These are phyloP conservation scores for Lucifuga dentata DNA, from an alignment of 2,113 vertebrate species.

Conservation along the genomic window DNA sequence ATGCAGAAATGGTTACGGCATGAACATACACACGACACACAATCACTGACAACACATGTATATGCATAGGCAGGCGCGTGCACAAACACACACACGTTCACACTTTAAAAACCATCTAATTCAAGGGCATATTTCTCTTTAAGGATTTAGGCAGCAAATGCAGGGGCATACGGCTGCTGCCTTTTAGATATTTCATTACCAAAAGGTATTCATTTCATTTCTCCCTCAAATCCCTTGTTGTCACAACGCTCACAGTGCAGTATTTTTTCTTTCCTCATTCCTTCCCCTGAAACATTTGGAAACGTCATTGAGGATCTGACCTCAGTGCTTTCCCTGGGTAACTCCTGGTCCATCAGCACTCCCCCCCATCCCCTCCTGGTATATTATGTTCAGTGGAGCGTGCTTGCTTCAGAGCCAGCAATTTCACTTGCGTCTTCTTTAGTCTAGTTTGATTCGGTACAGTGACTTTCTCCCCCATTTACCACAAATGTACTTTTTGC, in stretches of 20 bases:
- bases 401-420: slow-evolving; percentile 70
- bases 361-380: slow-evolving; percentile 28
- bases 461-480: slow-evolving; percentile 52
- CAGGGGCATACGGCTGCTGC: slow-evolving; percentile 64
- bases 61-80: neutral
- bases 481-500: slow-evolving; percentile 64
- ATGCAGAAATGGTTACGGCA: slow-evolving; percentile 62
- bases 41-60: slow-evolving; percentile 30
- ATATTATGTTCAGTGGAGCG: slow-evolving; percentile 78
- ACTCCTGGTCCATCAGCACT: slow-evolving; percentile 65
- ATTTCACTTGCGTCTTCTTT: slow-evolving; percentile 68
- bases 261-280: slow-evolving; percentile 23
- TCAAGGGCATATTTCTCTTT: slow-evolving; percentile 78
- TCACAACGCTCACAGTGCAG: slow-evolving; percentile 60
- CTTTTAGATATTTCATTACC: slow-evolving; percentile 82
- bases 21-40: slow-evolving; percentile 21
- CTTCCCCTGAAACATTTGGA: slow-evolving; percentile 57
- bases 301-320: slow-evolving; percentile 65
- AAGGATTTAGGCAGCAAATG: slow-evolving; percentile 60
- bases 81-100: slow-evolving; percentile 29
- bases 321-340: slow-evolving; percentile 57
- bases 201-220: slow-evolving; percentile 80
- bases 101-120: slow-evolving; percentile 63
- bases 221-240: slow-evolving; percentile 71
- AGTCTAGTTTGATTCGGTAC: slow-evolving; percentile 69